Conservation (phyloP, 2,888 invertebrate species). For the Meteorus colon region DNA sequence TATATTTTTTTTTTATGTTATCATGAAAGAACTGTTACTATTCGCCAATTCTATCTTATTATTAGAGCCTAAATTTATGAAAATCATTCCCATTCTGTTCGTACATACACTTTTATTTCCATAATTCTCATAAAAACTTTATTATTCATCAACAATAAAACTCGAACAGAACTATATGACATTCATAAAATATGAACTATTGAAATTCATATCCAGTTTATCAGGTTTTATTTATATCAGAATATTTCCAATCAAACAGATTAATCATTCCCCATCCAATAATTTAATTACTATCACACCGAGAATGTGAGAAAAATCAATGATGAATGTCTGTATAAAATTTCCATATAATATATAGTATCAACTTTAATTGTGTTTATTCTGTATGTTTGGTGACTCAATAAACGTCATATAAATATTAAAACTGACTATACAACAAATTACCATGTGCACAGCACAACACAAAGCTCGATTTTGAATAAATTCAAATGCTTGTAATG, state of each 20-base stretch:
- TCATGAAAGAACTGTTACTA: no score
- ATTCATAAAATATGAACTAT: neutral
- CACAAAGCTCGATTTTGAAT: neutral
- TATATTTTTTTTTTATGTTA: no score
- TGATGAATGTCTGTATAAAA: neutral
- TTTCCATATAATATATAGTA: neutral
- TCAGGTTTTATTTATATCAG: neutral
- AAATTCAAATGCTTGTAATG: slow-evolving; percentile 2
- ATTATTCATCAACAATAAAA: no score
- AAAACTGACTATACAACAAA: slow-evolving; percentile 1
- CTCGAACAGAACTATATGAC: neutral
- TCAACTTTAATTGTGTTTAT: neutral
- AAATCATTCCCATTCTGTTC: no score
- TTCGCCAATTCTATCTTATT: no score
- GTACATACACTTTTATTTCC: no score
- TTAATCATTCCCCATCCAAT: neutral
- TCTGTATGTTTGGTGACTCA: neutral
- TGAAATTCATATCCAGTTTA: neutral
- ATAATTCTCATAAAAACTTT: no score
- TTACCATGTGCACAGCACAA: neutral
- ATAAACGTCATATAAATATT: neutral
- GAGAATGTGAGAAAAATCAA: neutral
- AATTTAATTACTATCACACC: neutral
- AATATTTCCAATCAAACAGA: neutral
- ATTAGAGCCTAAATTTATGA: no score